phyloP scores from a whole-genome alignment of 1,140 invertebrate species.

The Sycophaga agraensis region DNA sequence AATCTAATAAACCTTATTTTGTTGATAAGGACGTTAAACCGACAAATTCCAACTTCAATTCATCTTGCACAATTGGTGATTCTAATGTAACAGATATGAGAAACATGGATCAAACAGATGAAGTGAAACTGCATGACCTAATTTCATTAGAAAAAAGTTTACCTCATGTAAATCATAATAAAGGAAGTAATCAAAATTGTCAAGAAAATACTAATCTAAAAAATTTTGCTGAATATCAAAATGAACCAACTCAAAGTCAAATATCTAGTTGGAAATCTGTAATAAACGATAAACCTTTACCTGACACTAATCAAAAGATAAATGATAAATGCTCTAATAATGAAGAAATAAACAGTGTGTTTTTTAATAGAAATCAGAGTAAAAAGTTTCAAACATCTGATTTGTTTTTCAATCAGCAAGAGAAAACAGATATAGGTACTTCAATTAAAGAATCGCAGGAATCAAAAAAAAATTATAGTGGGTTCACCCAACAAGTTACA shows the following conservation, averaged over 20 bases:
- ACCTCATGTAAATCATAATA: neutral
- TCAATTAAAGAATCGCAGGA: constrained; percentile 7
- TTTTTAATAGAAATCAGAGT: constrained; percentile 33
- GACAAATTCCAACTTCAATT: too few relatives aligned
- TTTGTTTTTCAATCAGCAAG: neutral
- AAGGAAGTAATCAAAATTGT: neutral
- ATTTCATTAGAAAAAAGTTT: neutral
- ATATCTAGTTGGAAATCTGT: constrained; percentile 19
- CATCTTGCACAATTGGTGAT: neutral
- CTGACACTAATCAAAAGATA: constrained; percentile 41
- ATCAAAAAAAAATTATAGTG: neutral
- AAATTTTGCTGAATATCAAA: constrained; percentile 5
- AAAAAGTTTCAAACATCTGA: constrained; percentile 18
- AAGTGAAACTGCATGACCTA: neutral
- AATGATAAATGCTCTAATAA: constrained; percentile 26
- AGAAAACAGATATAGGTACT: neutral
- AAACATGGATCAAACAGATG: neutral
- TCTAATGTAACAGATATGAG: neutral
- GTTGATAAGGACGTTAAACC: too few relatives aligned
- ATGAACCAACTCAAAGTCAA: constrained; percentile 22
- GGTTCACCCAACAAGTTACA: constrained; percentile 22
- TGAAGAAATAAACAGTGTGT: constrained; percentile 5
- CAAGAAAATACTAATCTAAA: constrained; percentile 6
- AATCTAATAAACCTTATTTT: too few relatives aligned
- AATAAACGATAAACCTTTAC: constrained; percentile 38